Percentiles rank a stretch among this genome's conserved stretches.
These are phyloP conservation scores for Molothrus aeneus DNA, from an alignment of 2,797 vertebrate species.

Conservation along the genomic window DNA sequence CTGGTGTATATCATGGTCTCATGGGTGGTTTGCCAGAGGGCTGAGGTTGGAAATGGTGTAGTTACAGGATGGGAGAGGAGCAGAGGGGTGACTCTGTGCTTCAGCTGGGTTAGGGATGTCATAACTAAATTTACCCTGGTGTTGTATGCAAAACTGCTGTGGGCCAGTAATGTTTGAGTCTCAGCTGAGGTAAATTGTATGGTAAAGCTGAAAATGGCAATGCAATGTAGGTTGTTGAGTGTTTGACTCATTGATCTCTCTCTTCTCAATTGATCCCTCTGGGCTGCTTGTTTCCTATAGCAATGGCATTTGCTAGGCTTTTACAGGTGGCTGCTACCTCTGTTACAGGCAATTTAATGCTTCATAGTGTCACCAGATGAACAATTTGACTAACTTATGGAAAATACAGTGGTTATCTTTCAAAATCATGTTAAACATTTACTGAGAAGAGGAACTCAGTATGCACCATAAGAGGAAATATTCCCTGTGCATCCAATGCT, in stretches of 20 bases:
- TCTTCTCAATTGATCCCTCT: neutral
- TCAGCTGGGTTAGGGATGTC: neutral
- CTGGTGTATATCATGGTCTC: neutral
- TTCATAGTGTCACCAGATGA: neutral
- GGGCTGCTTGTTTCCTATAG: neutral
- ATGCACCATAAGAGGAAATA: neutral
- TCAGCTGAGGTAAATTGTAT: neutral
- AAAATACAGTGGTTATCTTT: neutral
- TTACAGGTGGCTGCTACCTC: neutral
- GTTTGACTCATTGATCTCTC: neutral
- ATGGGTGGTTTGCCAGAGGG: neutral
- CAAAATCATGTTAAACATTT: neutral
- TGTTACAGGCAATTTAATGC: neutral
- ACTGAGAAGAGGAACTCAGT: neutral
- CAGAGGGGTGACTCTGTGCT: fast-evolving
- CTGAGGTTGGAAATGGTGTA: neutral
- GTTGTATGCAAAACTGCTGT: neutral
- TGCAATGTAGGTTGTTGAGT: neutral
- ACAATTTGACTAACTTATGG: neutral
- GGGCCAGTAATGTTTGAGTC: neutral
- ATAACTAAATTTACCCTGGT: neutral
- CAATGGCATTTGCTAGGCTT: fast-evolving
- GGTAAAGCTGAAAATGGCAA: neutral
- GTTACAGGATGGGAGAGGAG: neutral
- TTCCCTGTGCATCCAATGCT: neutral